These are phyloP conservation scores for Ceyx erithaca DNA, from an alignment of 2,797 vertebrate genomes.

Conservation along the genomic window DNA sequence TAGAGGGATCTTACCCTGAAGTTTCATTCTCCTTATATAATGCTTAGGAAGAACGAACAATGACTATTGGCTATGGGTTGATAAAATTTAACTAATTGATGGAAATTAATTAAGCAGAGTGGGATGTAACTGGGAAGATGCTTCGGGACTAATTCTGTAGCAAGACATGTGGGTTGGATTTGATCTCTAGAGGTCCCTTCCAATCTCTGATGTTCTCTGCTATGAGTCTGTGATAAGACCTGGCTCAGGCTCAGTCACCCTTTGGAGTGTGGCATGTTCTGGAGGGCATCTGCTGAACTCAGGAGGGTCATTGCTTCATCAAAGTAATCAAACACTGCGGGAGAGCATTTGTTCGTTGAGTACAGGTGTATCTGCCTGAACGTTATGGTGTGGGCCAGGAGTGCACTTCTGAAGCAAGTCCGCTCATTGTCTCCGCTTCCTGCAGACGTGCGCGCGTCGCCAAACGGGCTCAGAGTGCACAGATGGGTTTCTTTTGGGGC, in stretches of 20 bases:
- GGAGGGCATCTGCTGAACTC: background rate
- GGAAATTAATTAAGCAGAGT: background rate
- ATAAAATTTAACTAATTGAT: background rate
- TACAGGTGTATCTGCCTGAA: background rate
- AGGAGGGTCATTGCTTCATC: background rate
- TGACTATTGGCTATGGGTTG: background rate
- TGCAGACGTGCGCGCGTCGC: background rate
- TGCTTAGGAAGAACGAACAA: background rate
- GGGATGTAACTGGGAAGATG: background rate
- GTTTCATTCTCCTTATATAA: background rate
- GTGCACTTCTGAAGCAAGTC: background rate
- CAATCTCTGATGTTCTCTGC: too few species aligned
- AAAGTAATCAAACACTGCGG: rapidly evolving
- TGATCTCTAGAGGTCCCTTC: too few species aligned
- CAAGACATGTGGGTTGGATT: background rate
- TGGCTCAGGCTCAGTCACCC: rapidly evolving
- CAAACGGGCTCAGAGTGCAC: rapidly evolving
- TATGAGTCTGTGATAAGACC: too few species aligned
- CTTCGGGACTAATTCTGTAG: rapidly evolving
- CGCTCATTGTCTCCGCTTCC: background rate
- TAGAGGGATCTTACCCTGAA: background rate
- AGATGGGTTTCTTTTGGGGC: background rate
- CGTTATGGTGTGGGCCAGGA: background rate
- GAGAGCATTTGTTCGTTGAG: rapidly evolving
- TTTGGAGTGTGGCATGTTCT: rapidly evolving